These are phyloP conservation scores for Cyanoderma ruficeps DNA, from an alignment of 2,113 vertebrate species.

Conservation along the genomic window DNA sequence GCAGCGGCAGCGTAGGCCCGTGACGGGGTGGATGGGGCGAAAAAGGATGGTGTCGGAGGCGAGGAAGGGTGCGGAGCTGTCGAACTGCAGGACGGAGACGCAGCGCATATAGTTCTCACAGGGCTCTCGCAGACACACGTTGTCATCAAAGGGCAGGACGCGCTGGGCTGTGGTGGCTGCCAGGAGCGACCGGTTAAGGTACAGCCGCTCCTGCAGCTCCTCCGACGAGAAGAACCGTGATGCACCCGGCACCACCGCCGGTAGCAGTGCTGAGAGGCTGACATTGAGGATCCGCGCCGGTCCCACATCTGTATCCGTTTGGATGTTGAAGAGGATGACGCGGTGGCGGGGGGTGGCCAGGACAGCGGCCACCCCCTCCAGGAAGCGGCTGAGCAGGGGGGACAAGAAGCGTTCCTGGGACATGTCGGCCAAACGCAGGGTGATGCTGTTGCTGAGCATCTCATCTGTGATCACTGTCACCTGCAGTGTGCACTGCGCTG, in stretches of 20 bases:
- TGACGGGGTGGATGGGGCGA: slow-evolving; percentile 93
- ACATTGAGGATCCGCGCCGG: slow-evolving; percentile 91
- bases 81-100: slow-evolving; percentile 91
- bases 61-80: slow-evolving; percentile 94
- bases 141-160: slow-evolving; percentile 96
- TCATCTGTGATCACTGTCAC: slow-evolving; percentile 96
- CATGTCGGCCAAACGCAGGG: slow-evolving; percentile 90
- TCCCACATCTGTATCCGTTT: slow-evolving; percentile 88
- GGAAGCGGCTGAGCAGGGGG: slow-evolving; percentile 86
- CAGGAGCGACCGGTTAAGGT: slow-evolving; percentile 92
- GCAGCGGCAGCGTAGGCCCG: slow-evolving; percentile 91
- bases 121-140: slow-evolving; percentile 93
- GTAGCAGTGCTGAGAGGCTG: slow-evolving; percentile 87
- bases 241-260: neutral
- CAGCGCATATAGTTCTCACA: slow-evolving; percentile 99
- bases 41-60: slow-evolving; percentile 92
- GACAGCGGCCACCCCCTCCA: slow-evolving; percentile 89
- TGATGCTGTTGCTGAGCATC: slow-evolving; percentile 97
- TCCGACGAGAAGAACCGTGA: slow-evolving; percentile 86
- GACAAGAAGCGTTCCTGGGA: slow-evolving; percentile 94
- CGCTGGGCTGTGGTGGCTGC: slow-evolving; percentile 85
- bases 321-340: slow-evolving; percentile 92
- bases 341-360: slow-evolving; percentile 84
- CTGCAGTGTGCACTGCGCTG: slow-evolving; percentile 89
- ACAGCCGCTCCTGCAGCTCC: slow-evolving; percentile 93